phyloP scores from a whole-genome alignment of 2,113 vertebrate species.

The Sula dactylatra region DNA sequence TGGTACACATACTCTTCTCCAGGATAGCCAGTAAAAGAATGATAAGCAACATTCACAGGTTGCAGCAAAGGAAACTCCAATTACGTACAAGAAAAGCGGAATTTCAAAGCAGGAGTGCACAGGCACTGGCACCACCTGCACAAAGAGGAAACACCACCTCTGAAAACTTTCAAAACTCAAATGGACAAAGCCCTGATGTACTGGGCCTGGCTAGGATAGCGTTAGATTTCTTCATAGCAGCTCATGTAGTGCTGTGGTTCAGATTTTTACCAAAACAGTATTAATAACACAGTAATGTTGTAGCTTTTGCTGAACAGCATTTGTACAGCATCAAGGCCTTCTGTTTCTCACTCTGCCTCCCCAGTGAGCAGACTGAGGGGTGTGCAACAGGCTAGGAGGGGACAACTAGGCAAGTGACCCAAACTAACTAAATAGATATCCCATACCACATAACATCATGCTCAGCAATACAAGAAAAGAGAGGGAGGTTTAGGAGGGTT shows the following conservation, averaged over 20 bases:
- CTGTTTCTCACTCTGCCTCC: neutral
- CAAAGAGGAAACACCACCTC: neutral
- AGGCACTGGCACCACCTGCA: neutral
- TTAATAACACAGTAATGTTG: neutral
- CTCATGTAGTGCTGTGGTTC: rapidly evolving
- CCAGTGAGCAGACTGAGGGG: neutral
- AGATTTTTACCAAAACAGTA: neutral
- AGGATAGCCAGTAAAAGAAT: neutral
- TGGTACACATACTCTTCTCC: neutral
- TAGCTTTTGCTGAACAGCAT: neutral
- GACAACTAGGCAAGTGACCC: neutral
- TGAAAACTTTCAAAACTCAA: neutral
- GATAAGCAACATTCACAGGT: neutral
- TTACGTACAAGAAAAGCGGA: neutral
- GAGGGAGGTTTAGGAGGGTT: rapidly evolving
- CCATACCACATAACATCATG: rapidly evolving
- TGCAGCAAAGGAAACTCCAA: neutral
- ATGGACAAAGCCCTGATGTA: neutral
- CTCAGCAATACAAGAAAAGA: neutral
- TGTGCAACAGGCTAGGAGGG: neutral
- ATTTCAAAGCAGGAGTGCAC: neutral
- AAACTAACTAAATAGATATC: neutral
- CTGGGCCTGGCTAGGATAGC: too few relatives aligned
- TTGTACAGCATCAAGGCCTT: neutral
- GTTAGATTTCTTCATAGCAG: neutral